Conservation (phyloP, 2,797 vertebrate genomes). For the Tauraco hartlaubi region DNA sequence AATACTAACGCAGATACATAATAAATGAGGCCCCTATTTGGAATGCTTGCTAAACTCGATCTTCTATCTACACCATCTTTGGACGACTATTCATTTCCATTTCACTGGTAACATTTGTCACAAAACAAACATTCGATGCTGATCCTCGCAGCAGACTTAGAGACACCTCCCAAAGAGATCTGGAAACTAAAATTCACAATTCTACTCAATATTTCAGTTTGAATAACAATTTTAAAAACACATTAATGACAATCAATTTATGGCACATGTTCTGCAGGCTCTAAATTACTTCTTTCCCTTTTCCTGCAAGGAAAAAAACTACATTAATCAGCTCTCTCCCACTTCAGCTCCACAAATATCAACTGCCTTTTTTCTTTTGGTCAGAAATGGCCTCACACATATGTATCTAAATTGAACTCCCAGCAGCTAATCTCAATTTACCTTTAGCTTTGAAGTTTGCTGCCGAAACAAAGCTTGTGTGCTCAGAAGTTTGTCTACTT, state of each 20-base stretch:
- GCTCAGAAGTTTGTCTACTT: neutral
- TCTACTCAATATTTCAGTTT: neutral
- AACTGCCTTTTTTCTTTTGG: neutral
- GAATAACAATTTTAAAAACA: neutral
- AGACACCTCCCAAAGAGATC: neutral
- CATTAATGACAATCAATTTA: neutral
- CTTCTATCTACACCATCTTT: neutral
- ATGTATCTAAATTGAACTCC: neutral
- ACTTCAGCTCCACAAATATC: neutral
- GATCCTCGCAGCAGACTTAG: neutral
- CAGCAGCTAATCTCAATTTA: neutral
- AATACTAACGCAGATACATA: neutral
- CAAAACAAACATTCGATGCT: neutral
- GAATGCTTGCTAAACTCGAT: neutral
- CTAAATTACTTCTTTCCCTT: neutral
- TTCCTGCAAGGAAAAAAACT: neutral
- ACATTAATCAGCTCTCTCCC: neutral
- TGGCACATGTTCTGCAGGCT: neutral
- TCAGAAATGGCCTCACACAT: neutral
- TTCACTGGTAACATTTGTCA: neutral
- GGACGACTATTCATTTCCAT: neutral
- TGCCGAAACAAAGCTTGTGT: neutral
- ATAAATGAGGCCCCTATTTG: neutral
- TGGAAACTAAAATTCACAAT: neutral
- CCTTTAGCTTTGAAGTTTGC: slow-evolving; percentile 1